Evolutionary conservation across 1,140 invertebrate species (phyloP), one percentile per base, ranked within the genome.

Genomic region (Heliconius nattereri): DNA sequence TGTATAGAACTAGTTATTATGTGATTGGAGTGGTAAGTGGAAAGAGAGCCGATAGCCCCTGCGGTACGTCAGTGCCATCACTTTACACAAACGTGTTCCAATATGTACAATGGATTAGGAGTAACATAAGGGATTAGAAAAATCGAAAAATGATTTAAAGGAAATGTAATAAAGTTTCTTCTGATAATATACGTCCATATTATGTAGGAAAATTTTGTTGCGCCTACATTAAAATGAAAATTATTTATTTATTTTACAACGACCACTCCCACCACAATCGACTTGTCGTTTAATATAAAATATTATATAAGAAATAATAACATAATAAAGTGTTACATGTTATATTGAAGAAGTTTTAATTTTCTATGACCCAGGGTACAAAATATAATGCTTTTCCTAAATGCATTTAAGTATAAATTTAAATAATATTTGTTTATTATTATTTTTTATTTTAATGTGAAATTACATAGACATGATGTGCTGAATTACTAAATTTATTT

Each of bases 21-120:
- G 76, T 93, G 0, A 87, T 89, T 9, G 91, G 92, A 7, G 79
- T 94, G 7, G 91, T 94, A 0, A 94, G 92, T 76, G 92, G 92
- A 0, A 94, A 94, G 75, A 84, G 90, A 78, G 84, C 90, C 0
- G 91, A 92, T 70, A 86, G 85, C 23, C 90, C 90, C 8, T 94
- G 92, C 66, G 92, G 92, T 0, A 87, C 91, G 2, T 82, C 89
- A 6, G 89, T 94, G 11, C 92, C 92, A 0, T 92, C 92, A 0
- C 80, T 94, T 0, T 94, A 92, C 57, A 92, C 91, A 8, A 94
- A 92, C 78, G 91, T 93, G 1, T 94, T 86, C 72, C 80, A 88
- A n/a, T 92, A 92, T 80, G 73, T 90, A 19, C 81, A 86, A 23
- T 94, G 92, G 92, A 94, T 94, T 76, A 79, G 72, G 20, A 85